Conservation (phyloP, 2,113 vertebrate genomes). For the Solea senegalensis region DNA sequence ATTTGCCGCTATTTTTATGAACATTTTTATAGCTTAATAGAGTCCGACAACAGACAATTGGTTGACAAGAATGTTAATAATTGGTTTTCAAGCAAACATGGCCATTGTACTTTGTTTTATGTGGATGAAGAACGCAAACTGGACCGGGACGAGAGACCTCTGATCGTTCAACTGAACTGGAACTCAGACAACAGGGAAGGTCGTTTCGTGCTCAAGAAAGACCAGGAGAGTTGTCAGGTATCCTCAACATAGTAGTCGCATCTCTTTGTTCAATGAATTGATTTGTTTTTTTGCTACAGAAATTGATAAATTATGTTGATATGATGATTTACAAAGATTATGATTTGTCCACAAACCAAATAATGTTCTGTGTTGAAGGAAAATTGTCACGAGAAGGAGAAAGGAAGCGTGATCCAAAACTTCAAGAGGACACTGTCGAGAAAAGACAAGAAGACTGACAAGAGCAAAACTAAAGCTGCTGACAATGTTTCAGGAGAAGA, state of each 20-base stretch:
- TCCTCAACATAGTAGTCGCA: not conserved
- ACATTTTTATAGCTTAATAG: not conserved
- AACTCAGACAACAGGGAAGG: conserved; percentile 90
- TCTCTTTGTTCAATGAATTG: not conserved
- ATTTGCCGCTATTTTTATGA: not conserved
- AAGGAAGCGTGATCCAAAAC: conserved; percentile 90
- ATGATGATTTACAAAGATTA: too few relatives aligned
- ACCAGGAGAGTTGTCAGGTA: conserved; percentile 86
- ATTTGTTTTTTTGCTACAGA: too few relatives aligned
- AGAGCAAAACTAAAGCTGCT: conserved; percentile 79
- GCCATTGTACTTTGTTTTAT: conserved; percentile 1
- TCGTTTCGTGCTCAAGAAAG: conserved; percentile 91
- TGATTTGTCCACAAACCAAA: too few relatives aligned
- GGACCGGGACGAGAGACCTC: conserved; percentile 88
- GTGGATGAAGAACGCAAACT: conserved; percentile 88
- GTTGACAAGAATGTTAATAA: too few relatives aligned
- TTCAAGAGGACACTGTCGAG: conserved; percentile 94
- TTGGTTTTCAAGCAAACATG: not conserved
- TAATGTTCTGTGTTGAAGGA: conserved; percentile 65
- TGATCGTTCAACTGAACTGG: conserved; percentile 94
- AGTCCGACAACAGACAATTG: too few relatives aligned
- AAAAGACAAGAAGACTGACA: conserved; percentile 92
- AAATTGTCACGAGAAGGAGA: conserved; percentile 87
- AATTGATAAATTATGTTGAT: not conserved
- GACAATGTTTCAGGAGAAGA: conserved; percentile 77